These are phyloP conservation scores for Mesochorus sp. DNA, from an alignment of 2,888 invertebrate species.

Conservation along the genomic window DNA sequence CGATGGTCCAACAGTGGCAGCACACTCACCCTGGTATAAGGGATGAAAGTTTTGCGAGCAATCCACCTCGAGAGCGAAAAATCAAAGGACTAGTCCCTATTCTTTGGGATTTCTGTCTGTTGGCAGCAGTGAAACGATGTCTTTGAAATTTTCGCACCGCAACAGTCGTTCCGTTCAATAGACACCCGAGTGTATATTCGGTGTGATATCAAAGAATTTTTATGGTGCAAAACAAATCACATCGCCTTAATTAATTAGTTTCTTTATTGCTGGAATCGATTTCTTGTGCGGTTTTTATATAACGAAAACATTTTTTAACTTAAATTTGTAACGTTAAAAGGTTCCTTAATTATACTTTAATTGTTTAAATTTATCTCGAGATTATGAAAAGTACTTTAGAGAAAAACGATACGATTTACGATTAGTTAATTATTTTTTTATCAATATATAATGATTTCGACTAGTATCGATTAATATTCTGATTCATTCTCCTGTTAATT, in stretches of 20 bases:
- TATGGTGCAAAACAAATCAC: not conserved
- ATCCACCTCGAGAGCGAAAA: slow-evolving; percentile 43
- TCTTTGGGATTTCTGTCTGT: slow-evolving; percentile 11
- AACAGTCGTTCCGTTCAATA: slow-evolving; percentile 12
- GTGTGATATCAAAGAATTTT: not conserved
- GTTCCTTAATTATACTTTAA: too few relatives aligned
- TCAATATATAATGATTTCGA: too few relatives aligned
- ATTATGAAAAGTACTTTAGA: too few relatives aligned
- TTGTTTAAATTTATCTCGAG: too few relatives aligned
- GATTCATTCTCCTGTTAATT: too few relatives aligned
- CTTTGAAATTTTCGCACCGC: slow-evolving; percentile 30
- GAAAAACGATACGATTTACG: too few relatives aligned
- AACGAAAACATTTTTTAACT: too few relatives aligned
- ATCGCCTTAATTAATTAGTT: not conserved
- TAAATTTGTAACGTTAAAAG: too few relatives aligned
- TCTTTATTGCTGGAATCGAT: not conserved
- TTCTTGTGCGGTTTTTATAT: not conserved
- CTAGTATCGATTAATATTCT: too few relatives aligned
- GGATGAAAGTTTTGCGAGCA: slow-evolving; percentile 58
- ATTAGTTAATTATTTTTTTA: too few relatives aligned
- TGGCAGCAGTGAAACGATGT: slow-evolving; percentile 32
- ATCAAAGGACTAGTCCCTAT: slow-evolving; percentile 52
- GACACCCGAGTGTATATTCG: slow-evolving; percentile 12
- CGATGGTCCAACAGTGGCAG: slow-evolving; percentile 38
- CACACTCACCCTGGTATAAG: slow-evolving; percentile 33